Evolutionary conservation across 2,797 vertebrate genomes (phyloP).

Genomic region (Delichon dasypus): DNA sequence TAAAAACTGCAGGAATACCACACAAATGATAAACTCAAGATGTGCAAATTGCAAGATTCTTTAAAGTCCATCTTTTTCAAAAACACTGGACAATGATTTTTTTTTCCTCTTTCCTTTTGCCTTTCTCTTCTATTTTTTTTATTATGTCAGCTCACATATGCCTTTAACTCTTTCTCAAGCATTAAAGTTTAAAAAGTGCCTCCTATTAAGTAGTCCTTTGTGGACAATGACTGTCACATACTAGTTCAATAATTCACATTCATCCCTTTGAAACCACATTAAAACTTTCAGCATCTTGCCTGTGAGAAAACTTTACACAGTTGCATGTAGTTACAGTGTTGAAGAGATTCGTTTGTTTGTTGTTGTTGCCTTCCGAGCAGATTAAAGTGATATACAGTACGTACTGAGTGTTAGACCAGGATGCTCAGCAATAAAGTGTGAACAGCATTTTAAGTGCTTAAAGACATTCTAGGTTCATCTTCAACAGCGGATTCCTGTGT

Average conservation of each 20-base stretch:
- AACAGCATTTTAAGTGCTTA: conserved; percentile 85
- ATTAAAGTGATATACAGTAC: conserved; percentile 92
- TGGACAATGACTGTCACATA: conserved; percentile 79
- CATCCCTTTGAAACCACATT: conserved; percentile 84
- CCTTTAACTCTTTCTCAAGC: conserved; percentile 78
- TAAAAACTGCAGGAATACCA: conserved; percentile 85
- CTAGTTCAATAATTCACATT: conserved; percentile 81
- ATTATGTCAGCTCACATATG: conserved; percentile 78
- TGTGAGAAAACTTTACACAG: conserved; percentile 75
- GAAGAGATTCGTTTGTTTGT: conserved; percentile 73
- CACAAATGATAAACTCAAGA: conserved; percentile 87
- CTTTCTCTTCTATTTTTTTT: conserved; percentile 67
- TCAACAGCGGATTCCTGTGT: conserved; percentile 75
- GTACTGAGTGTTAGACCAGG: conserved; percentile 85
- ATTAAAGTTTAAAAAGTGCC: conserved; percentile 83
- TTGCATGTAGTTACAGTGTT: conserved; percentile 88
- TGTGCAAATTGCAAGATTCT: conserved; percentile 99
- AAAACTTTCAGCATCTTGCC: conserved; percentile 80
- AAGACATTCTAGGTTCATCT: conserved; percentile 77
- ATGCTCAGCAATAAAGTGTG: conserved; percentile 84
- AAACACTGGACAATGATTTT: conserved; percentile 91
- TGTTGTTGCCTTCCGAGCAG: conserved; percentile 73
- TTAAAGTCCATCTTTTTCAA: conserved; percentile 91
- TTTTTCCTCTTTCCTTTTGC: conserved; percentile 74
- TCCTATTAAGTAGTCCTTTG: conserved; percentile 80